Base-by-base conservation (phyloP, 1,140 invertebrate species). In the Elymnias hypermnestra region DNA sequence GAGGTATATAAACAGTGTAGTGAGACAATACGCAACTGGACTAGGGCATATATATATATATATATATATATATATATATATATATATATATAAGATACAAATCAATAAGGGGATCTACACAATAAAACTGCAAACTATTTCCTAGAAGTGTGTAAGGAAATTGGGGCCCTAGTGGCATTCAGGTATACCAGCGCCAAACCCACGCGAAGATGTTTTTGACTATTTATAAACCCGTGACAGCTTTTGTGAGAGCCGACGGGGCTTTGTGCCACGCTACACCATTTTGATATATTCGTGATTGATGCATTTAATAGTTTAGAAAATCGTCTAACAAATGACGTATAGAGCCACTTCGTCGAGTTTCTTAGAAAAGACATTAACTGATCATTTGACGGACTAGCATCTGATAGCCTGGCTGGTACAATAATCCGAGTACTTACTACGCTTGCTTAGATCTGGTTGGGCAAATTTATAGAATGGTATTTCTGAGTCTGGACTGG, bases 181-280 rank as follows among this genome's bases (percentile, higher is more conserved):
- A 44, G 47, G 43, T 51, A 51, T 40, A 51, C 44, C 39, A 48
- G 52, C 41, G 45, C 40, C 36, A 37, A 55, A 37, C 48, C 47
- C 52, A 60, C 48, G 40, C 53, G 31, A 39, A 44, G 49, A 51
- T 38, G 44, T 51, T 46, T 37, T 39, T 9, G 45, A 53, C 57
- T 55, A 60, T 60, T 55, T 52, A 52, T 59, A 60, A 22, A 45
- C 18, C 31, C 41, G 40, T 45, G 55, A 57, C 44, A 57, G 49
- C 50, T 57, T 53, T 53, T 57, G 49, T 52, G 43, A 36, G 49
- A 57, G 40, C 40, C 35, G 40, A 29, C 44, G 17, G 55, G 40
- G 49, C 49, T 44, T 51, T 40, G 41, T 45, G 36, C 29, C 49
- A 44, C 36, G 10, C 41, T 31, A 33, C 8, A 35, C 41, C 39